Conservation (phyloP, 2,797 vertebrate genomes). For the Bradypus variegatus region DNA sequence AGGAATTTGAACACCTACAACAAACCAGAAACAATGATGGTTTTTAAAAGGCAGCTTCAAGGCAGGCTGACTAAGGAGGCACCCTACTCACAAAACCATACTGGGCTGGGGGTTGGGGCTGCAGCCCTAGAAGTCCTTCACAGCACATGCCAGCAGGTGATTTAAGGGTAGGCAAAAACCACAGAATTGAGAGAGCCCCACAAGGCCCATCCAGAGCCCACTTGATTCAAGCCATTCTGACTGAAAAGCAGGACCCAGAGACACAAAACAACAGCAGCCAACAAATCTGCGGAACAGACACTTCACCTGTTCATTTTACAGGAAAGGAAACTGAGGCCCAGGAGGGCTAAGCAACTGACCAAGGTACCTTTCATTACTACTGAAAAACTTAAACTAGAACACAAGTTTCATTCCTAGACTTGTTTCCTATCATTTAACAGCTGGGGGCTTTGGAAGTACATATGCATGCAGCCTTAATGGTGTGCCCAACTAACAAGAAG, state of each 20-base stretch:
- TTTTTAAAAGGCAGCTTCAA: conserved; percentile 42
- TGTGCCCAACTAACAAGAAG: not conserved
- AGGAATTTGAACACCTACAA: conserved; percentile 50
- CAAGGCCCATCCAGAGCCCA: not conserved
- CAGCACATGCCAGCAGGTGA: conserved; percentile 18
- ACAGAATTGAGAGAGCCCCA: not conserved
- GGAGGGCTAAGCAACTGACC: not conserved
- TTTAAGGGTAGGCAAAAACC: conserved; percentile 23
- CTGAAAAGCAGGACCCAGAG: not conserved
- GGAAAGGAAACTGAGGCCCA: conserved; percentile 2
- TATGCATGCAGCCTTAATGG: not conserved
- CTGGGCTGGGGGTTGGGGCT: not conserved
- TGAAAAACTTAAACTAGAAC: conserved; percentile 6
- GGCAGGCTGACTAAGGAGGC: conserved; percentile 10
- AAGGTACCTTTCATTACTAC: not conserved
- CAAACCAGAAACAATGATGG: conserved; percentile 43
- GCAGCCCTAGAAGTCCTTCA: conserved; percentile 13
- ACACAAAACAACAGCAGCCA: not conserved
- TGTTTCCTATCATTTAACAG: not conserved
- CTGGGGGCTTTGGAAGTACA: not conserved
- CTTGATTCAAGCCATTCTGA: conserved; percentile 13
- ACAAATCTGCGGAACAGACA: not conserved
- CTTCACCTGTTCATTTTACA: conserved; percentile 3
- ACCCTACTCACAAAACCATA: conserved; percentile 28
- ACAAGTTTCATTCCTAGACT: conserved; percentile 5